Evolutionary conservation across 1,140 invertebrate species (phyloP).

Genomic region (Pseudomyrmex pallidus): DNA sequence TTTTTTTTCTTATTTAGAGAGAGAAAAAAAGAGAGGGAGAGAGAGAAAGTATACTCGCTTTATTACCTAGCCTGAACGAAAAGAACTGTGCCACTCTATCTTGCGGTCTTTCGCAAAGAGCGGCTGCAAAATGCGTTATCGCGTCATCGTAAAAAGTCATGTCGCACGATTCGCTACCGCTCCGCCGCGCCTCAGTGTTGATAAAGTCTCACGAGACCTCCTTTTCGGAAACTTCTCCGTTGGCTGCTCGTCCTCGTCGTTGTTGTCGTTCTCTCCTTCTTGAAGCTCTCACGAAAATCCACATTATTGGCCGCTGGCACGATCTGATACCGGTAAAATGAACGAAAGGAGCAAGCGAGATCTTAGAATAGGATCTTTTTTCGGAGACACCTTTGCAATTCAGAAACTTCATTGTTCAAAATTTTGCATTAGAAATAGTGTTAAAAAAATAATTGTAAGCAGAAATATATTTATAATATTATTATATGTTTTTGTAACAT

Average conservation of each 20-base stretch:
- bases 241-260: background rate
- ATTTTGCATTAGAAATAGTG: too few relatives aligned
- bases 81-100: constrained; percentile 41
- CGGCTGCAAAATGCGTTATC: constrained; percentile 57
- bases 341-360: constrained; percentile 5
- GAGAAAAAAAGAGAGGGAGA: background rate
- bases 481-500: too few relatives aligned
- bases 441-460: too few relatives aligned
- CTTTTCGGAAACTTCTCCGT: constrained; percentile 40
- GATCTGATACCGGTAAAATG: constrained; percentile 24
- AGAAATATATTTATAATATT: too few relatives aligned
- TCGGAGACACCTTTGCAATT: background rate
- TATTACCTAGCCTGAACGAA: constrained; percentile 15
- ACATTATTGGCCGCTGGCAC: constrained; percentile 39
- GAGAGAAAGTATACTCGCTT: background rate
- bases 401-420: too few relatives aligned
- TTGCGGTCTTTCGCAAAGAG: constrained; percentile 7
- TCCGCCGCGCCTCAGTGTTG: background rate
- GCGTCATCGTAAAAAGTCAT: constrained; percentile 50
- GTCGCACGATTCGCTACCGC: constrained; percentile 33
- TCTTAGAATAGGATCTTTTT: background rate
- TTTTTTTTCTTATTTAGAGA: constrained; percentile 42
- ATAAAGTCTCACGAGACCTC: constrained; percentile 46
- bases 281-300: constrained; percentile 29
- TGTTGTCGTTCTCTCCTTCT: background rate